phyloP scores from a whole-genome alignment of 2,113 vertebrate species.

The Xenopus borealis region DNA sequence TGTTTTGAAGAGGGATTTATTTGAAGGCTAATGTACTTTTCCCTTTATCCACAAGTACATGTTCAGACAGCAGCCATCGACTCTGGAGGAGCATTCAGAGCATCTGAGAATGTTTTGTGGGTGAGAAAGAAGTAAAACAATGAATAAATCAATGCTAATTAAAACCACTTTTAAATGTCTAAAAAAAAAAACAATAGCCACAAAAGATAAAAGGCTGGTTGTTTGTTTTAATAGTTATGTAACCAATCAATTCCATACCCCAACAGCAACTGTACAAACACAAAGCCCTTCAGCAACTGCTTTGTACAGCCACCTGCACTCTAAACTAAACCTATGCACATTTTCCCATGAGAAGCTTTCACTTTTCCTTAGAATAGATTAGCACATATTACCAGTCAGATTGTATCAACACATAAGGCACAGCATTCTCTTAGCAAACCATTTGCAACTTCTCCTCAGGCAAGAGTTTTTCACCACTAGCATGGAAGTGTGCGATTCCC shows the following conservation, averaged over 20 bases:
- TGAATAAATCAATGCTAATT: conserved; percentile 64
- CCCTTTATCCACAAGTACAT: no score
- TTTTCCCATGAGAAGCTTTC: conserved; percentile 75
- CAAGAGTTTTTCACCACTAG: background rate
- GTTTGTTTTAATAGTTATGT: conserved; percentile 72
- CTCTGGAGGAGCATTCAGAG: conserved; percentile 18
- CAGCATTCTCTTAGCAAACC: conserved; percentile 38
- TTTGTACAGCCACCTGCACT: conserved; percentile 84
- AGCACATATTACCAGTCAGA: conserved; percentile 56
- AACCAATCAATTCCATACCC: conserved; percentile 72
- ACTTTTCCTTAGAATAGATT: conserved; percentile 58
- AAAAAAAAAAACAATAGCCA: conserved; percentile 52
- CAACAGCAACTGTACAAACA: conserved; percentile 92
- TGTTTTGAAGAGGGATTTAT: no score
- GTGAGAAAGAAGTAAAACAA: conserved; percentile 49
- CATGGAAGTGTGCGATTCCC: background rate
- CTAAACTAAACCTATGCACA: conserved; percentile 71
- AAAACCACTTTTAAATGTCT: conserved; percentile 67
- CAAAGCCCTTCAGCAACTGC: conserved; percentile 61
- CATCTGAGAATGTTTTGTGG: conserved; percentile 36
- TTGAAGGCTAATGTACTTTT: no score
- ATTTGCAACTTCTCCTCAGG: conserved; percentile 4
- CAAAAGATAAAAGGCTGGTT: conserved; percentile 73
- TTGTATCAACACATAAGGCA: conserved; percentile 53
- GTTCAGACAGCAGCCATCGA: no score